Conservation (phyloP, 2,113 vertebrate genomes). For the Phylloscopus trochiloides region DNA sequence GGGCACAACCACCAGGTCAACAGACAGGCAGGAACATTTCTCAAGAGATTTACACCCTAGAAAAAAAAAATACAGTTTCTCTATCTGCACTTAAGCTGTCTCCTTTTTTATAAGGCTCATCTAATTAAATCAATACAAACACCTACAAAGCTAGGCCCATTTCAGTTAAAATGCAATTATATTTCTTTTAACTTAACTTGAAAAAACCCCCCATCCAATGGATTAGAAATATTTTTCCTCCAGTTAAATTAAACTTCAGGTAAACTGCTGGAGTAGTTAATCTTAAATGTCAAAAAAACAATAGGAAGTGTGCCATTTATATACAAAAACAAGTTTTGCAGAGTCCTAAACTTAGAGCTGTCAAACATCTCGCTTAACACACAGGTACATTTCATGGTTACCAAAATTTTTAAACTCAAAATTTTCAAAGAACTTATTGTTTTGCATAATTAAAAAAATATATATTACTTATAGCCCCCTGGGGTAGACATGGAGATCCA, state of each 20-base stretch:
- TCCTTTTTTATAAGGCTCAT: not conserved
- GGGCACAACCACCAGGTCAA: not conserved
- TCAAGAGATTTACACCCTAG: not conserved
- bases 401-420: not conserved
- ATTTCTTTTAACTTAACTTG: not conserved
- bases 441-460: not conserved
- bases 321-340: not conserved
- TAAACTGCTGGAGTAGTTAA: slow-evolving; percentile 2
- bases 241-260: slow-evolving; percentile 13
- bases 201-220: not conserved
- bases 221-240: not conserved
- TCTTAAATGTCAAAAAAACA: not conserved
- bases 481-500: not conserved
- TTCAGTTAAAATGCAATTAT: not conserved
- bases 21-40: not conserved
- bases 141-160: not conserved
- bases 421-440: not conserved
- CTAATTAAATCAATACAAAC: slow-evolving; percentile 11
- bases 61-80: not conserved
- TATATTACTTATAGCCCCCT: not conserved
- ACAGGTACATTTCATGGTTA: not conserved
- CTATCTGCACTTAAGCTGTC: not conserved
- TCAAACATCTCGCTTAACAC: not conserved
- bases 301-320: not conserved
- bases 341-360: not conserved